Conservation (phyloP, 2,888 invertebrate genomes). For the Drosophila macrospina region DNA sequence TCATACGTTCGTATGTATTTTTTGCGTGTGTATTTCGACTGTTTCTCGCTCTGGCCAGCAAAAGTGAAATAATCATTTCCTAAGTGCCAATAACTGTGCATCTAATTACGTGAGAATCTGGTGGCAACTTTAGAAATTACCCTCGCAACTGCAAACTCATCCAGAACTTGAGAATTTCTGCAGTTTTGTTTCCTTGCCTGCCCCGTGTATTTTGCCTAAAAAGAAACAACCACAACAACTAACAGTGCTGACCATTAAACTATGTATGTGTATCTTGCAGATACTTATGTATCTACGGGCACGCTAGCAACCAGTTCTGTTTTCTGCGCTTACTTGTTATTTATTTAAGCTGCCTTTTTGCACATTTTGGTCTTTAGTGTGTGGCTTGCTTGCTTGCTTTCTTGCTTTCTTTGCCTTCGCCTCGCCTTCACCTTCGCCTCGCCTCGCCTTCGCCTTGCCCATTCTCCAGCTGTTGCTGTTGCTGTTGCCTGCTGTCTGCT, state of each 20-base stretch:
- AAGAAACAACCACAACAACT: conserved; percentile 22
- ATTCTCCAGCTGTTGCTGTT: conserved; percentile 47
- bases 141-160: conserved; percentile 8
- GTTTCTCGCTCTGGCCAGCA: conserved; percentile 8
- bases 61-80: conserved; percentile 50
- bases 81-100: conserved; percentile 41
- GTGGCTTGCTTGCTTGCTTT: conserved; percentile 16
- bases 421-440: conserved; percentile 11
- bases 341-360: conserved; percentile 73
- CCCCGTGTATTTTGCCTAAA: conserved; percentile 44
- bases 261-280: conserved; percentile 53
- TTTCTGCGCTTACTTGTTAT: conserved; percentile 55
- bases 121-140: conserved; percentile 6
- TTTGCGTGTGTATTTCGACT: conserved; percentile 49
- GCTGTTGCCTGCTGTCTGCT: conserved; percentile 5
- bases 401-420: conserved; percentile 55
- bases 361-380: conserved; percentile 59
- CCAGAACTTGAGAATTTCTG: conserved; percentile 9
- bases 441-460: neutral
- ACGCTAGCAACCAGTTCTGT: conserved; percentile 67
- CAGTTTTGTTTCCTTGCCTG: conserved; percentile 21
- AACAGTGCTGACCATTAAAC: conserved; percentile 45
- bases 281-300: conserved; percentile 55
- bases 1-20: conserved; percentile 59
- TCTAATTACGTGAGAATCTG: conserved; percentile 26